A percentile compares a stretch with the other conserved stretches of the same genome.
These are phyloP conservation scores for Sesia bembeciformis DNA, from an alignment of 2,888 invertebrate species.

Conservation along the genomic window DNA sequence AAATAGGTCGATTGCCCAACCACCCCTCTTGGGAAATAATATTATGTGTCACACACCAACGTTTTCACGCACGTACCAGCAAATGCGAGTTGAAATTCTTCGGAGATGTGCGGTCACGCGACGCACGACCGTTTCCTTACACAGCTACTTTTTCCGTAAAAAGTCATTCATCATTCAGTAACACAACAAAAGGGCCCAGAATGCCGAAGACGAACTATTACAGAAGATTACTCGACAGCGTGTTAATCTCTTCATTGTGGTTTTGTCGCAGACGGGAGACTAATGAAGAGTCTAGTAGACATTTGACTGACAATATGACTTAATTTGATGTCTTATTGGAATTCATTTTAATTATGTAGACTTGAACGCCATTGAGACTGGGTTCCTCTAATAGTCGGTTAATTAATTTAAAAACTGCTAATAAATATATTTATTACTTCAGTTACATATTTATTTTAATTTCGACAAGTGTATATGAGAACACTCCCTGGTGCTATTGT, in stretches of 20 bases:
- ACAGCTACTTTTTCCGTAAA: slow-evolving; percentile 17
- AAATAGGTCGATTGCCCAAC: slow-evolving; percentile 23
- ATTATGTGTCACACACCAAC: slow-evolving; percentile 28
- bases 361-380: too few relatives aligned
- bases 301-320: not conserved
- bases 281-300: not conserved
- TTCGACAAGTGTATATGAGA: too few relatives aligned
- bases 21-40: slow-evolving; percentile 35
- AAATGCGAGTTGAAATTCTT: slow-evolving; percentile 48
- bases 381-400: too few relatives aligned
- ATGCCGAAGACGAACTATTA: not conserved
- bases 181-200: slow-evolving; percentile 5
- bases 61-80: slow-evolving; percentile 56
- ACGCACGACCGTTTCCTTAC: slow-evolving; percentile 26
- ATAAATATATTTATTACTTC: too few relatives aligned
- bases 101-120: slow-evolving; percentile 51
- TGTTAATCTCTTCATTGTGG: not conserved
- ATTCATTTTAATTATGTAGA: not conserved
- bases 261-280: not conserved
- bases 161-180: slow-evolving; percentile 37
- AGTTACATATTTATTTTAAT: too few relatives aligned
- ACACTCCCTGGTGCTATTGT: too few relatives aligned
- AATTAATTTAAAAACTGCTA: too few relatives aligned
- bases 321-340: not conserved
- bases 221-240: not conserved